phyloP scores from a whole-genome alignment of 2,888 invertebrate species.

The Heliothis peltigera region DNA sequence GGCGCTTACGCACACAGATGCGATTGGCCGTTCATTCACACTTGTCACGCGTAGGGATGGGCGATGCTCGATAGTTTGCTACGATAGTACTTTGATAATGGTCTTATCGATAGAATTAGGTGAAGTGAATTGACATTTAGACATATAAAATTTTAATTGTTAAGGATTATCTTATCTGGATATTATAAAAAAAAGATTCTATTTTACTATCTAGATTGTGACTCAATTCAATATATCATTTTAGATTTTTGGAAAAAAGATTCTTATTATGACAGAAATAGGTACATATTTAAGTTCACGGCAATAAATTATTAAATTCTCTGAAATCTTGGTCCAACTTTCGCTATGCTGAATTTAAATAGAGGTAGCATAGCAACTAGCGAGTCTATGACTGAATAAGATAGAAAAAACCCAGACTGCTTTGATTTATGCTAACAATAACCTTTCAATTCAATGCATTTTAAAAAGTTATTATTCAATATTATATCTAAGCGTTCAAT shows the following conservation, averaged over 20 bases:
- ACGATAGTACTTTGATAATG: not conserved
- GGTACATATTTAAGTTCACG: too few species aligned
- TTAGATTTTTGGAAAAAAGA: too few species aligned
- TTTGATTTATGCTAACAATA: slow-evolving; percentile 5
- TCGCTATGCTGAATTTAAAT: slow-evolving; percentile 1
- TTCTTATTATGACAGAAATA: too few species aligned
- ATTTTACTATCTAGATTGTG: too few species aligned
- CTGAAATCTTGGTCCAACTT: not conserved
- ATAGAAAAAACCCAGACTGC: not conserved
- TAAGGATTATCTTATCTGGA: too few species aligned
- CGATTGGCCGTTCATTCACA: slow-evolving; percentile 82
- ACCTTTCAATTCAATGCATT: slow-evolving; percentile 29
- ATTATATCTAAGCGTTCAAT: too few species aligned
- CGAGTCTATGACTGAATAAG: not conserved
- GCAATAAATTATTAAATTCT: not conserved
- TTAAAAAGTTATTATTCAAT: too few species aligned
- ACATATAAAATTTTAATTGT: too few species aligned
- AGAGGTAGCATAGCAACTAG: too few species aligned
- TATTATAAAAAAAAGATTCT: too few species aligned
- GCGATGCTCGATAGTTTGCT: slow-evolving; percentile 53
- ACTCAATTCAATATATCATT: too few species aligned
- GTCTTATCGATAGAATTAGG: not conserved
- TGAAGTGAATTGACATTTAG: not conserved
- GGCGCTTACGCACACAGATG: slow-evolving; percentile 78
- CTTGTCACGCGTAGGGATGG: slow-evolving; percentile 75